Evolutionary conservation across 2,797 vertebrate species (phyloP).

Genomic region (Antennarius maculatus): DNA sequence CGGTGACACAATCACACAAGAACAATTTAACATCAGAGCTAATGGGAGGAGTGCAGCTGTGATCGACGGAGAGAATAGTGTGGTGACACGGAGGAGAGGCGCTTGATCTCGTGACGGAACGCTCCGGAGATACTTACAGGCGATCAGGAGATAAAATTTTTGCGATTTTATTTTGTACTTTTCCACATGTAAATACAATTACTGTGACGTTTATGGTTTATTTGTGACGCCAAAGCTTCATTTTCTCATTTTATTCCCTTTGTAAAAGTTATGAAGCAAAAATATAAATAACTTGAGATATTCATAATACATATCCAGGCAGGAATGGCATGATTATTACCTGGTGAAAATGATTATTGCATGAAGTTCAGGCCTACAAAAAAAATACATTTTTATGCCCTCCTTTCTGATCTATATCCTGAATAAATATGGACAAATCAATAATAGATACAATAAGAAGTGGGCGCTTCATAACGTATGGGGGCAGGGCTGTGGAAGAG

Average conservation of each 20-base stretch:
- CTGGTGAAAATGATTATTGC: neutral
- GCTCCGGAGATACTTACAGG: slow-evolving; percentile 32
- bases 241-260: neutral
- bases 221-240: neutral
- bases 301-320: neutral
- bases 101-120: slow-evolving; percentile 47
- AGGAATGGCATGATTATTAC: neutral
- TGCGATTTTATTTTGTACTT: no score
- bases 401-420: slow-evolving; percentile 15
- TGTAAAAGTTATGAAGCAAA: neutral
- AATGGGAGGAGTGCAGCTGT: slow-evolving; percentile 79
- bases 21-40: slow-evolving; percentile 83
- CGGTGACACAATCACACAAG: slow-evolving; percentile 79
- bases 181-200: no score
- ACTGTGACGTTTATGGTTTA: no score
- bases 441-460: slow-evolving; percentile 63
- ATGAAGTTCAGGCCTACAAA: neutral
- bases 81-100: slow-evolving; percentile 44
- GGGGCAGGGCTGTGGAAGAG: slow-evolving; percentile 52
- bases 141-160: slow-evolving; percentile 37
- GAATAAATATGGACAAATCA: slow-evolving; percentile 55
- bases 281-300: neutral
- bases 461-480: slow-evolving; percentile 49
- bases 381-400: neutral
- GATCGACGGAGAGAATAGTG: slow-evolving; percentile 69